A percentile compares a stretch with the other conserved stretches of the same genome.
Evolutionary conservation across 2,797 vertebrate genomes (phyloP).

Genomic region (Neosilurus hyrtlii): DNA sequence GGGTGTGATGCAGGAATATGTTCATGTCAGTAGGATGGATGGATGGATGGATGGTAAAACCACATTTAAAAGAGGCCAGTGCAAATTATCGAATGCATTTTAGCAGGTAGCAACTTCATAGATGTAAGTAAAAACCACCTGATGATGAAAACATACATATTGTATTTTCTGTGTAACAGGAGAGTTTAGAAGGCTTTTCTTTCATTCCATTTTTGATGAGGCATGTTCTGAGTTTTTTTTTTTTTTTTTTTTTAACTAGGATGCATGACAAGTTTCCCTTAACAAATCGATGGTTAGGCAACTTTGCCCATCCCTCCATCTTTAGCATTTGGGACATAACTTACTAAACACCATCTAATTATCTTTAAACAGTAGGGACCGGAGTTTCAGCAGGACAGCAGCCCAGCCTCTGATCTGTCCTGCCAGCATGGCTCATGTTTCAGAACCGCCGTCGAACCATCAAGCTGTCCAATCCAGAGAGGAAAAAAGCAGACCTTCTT

Average conservation of each 20-base stretch:
- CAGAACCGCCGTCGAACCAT: background rate
- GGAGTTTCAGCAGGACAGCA: constrained; percentile 5
- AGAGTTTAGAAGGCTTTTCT: no score
- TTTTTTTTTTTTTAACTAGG: background rate
- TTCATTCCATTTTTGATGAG: no score
- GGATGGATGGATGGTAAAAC: no score
- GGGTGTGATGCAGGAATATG: background rate
- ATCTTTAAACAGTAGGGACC: constrained; percentile 29
- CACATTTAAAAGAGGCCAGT: no score
- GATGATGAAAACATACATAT: no score
- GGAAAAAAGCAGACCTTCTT: background rate
- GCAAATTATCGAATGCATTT: no score
- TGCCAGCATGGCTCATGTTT: background rate
- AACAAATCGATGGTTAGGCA: no score
- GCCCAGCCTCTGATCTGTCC: background rate
- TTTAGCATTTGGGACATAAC: background rate
- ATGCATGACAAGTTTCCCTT: background rate
- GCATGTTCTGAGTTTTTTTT: background rate
- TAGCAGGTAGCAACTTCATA: no score
- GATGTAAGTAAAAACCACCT: no score
- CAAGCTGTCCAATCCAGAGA: constrained; percentile 8
- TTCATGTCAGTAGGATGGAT: no score
- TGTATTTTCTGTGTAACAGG: no score
- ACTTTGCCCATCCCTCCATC: background rate
- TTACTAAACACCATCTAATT: constrained; percentile 42